A percentile compares a stretch with the other conserved stretches of the same genome.
Evolutionary conservation across 1,140 invertebrate species (phyloP).

Genomic region (Halesus radiatus): DNA sequence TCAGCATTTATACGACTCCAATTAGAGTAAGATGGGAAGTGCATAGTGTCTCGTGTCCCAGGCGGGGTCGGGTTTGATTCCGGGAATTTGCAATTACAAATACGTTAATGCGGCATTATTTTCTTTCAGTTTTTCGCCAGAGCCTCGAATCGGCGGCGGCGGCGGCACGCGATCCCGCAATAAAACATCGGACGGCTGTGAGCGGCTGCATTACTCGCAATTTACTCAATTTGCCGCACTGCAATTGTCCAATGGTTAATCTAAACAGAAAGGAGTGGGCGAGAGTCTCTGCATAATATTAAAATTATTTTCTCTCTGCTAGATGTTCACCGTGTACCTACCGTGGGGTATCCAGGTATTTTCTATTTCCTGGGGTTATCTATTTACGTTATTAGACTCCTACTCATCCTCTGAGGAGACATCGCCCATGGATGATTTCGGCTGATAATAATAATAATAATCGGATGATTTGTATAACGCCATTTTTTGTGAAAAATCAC

Average conservation of each 20-base stretch:
- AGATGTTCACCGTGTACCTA: background rate
- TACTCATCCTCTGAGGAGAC: no score
- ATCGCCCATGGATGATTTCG: no score
- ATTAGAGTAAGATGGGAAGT: constrained; percentile 29
- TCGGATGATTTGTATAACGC: no score
- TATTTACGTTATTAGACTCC: background rate
- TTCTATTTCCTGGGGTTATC: background rate
- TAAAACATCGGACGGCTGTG: constrained; percentile 46
- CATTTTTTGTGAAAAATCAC: no score
- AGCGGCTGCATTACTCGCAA: constrained; percentile 49
- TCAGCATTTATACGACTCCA: background rate
- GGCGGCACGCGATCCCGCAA: constrained; percentile 52
- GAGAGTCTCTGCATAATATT: background rate
- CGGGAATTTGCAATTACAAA: constrained; percentile 49
- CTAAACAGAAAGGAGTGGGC: background rate
- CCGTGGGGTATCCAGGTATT: background rate
- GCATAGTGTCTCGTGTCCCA: constrained; percentile 3
- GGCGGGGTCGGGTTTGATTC: constrained; percentile 16
- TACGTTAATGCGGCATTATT: constrained; percentile 27
- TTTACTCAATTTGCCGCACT: constrained; percentile 38
- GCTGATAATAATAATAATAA: no score
- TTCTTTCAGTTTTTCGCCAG: constrained; percentile 8
- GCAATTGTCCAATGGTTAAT: constrained; percentile 40
- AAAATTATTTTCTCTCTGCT: background rate
- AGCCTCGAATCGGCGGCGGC: background rate